Evolutionary conservation across 2,888 invertebrate genomes (phyloP), one percentile per base, ranked within the genome.

Genomic region (Dione vanillae): DNA sequence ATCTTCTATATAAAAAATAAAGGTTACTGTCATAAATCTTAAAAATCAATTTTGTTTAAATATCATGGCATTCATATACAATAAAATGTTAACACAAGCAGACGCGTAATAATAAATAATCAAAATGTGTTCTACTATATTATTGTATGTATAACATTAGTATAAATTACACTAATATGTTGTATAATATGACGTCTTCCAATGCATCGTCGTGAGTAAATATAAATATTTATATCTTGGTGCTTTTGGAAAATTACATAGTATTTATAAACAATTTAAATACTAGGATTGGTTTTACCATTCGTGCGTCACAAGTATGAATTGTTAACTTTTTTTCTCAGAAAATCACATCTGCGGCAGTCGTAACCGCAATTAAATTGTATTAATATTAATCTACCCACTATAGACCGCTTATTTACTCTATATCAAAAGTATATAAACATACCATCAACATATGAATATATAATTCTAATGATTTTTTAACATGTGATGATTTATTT

Each of bases 201-300:
- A n/a, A 14, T 7, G 27, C n/a, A 35, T 54, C 1, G 27, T 27
- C 51, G 52, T 52, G 52, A 27, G 35, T 35, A 20, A 19, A 49
- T 19, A 37, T 8, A 37, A 37, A 20, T 11, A 41, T 12, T 40
- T 51, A 59, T 40, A 40, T 19, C 54, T 68, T 59, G 59, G 41
- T 67, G 59, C 67, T 59, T 72, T 72, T 70, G 69, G 72, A 70
- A 72, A 67, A 70, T 70, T 65, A 70, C 72, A 49, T 67, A 59
- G 40, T 43, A 70, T 70, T 40, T 65, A 65, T 58, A 47, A 65
- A 64, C 43, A 59, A 65, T 72, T 70, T 70, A 70, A 70, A 72
- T 72, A 64, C 61, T 51, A 52, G 64, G 27, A n/a, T 64, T 37
- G 64, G 67, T 67, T 59, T 65, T 70, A 65, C 70, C 70, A 41